Evolutionary conservation across 1,140 invertebrate species (phyloP).

Genomic region (Anagrus nilaparvatae): DNA sequence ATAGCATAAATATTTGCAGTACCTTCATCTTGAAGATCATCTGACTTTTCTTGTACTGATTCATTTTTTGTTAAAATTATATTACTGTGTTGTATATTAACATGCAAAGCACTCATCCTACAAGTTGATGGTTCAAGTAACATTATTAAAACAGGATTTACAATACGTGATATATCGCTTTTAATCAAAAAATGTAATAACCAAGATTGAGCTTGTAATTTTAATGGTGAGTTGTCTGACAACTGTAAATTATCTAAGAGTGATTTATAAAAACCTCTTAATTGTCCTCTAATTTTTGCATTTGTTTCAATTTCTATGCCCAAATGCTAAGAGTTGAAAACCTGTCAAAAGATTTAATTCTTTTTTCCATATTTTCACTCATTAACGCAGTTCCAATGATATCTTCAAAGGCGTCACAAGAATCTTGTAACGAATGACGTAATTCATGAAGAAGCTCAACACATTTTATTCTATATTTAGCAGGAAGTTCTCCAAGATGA

Average conservation of each 20-base stretch:
- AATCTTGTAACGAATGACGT: constrained; percentile 61
- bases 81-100: constrained; percentile 64
- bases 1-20: constrained; percentile 70
- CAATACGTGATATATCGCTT: constrained; percentile 65
- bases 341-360: constrained; percentile 58
- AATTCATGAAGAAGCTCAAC: constrained; percentile 62
- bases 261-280: constrained; percentile 43
- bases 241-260: constrained; percentile 68
- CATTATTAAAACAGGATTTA: constrained; percentile 71
- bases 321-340: constrained; percentile 74
- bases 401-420: constrained; percentile 58
- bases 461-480: constrained; percentile 50
- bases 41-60: constrained; percentile 32
- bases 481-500: constrained; percentile 49
- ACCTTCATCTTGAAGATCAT: constrained; percentile 33
- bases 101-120: constrained; percentile 75
- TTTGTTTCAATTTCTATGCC: constrained; percentile 53
- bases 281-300: constrained; percentile 37
- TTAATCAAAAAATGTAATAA: constrained; percentile 61
- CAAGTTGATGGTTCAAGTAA: constrained; percentile 73
- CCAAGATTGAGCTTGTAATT: constrained; percentile 63
- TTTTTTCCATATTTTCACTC: constrained; percentile 40
- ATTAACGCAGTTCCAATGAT: constrained; percentile 51
- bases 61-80: constrained; percentile 39
- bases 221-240: constrained; percentile 54